phyloP scores from a whole-genome alignment of 2,113 vertebrate species.

The Climacteris rufus region DNA sequence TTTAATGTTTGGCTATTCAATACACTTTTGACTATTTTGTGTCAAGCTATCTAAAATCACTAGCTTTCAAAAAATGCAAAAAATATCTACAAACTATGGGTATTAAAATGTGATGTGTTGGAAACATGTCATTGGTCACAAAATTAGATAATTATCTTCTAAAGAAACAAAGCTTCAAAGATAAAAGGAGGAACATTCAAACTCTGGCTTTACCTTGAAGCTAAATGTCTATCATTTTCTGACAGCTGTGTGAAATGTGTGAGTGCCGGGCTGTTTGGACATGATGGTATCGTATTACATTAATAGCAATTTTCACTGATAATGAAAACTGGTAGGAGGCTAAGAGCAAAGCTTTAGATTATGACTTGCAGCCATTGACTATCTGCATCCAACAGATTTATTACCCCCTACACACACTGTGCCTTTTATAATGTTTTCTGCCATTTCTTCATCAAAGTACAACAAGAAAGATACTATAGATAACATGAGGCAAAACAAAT shows the following conservation, averaged over 20 bases:
- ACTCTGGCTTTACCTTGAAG: slow-evolving; percentile 51
- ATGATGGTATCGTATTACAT: slow-evolving; percentile 25
- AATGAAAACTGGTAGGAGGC: slow-evolving; percentile 64
- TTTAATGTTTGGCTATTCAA: background rate
- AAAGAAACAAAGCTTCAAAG: slow-evolving; percentile 30
- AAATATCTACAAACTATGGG: background rate
- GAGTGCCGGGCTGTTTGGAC: slow-evolving; percentile 40
- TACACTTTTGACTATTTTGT: background rate
- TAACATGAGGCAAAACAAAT: background rate
- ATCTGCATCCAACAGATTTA: slow-evolving; percentile 64
- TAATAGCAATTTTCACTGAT: slow-evolving; percentile 68
- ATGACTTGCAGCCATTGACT: slow-evolving; percentile 57
- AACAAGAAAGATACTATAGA: background rate
- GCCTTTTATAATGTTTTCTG: slow-evolving; percentile 45
- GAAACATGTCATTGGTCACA: background rate
- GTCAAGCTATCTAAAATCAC: background rate
- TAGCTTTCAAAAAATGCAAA: background rate
- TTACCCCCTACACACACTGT: slow-evolving; percentile 6
- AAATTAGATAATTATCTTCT: slow-evolving; percentile 23
- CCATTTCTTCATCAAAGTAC: slow-evolving; percentile 32
- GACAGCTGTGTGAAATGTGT: slow-evolving; percentile 44
- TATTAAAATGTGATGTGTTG: background rate
- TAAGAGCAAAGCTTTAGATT: slow-evolving; percentile 56
- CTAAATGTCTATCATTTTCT: slow-evolving; percentile 57
- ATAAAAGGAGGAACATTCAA: slow-evolving; percentile 42